Evolutionary conservation across 2,888 invertebrate species (phyloP).

Genomic region (Lithophane ornitopus): DNA sequence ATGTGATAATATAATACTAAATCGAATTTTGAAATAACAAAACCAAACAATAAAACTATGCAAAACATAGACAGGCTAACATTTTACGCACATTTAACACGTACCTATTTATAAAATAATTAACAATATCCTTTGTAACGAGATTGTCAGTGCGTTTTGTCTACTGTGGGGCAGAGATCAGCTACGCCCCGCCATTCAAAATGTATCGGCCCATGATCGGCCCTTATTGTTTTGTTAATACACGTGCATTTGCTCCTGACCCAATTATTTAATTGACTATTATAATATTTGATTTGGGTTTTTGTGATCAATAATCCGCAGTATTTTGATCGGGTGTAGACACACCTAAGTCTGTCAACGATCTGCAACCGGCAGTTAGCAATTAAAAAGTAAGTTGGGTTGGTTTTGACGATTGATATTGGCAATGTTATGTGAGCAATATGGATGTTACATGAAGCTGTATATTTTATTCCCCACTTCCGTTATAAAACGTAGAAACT

Average conservation of each 20-base stretch:
- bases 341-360: background rate
- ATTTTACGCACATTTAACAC: slow-evolving; percentile 10
- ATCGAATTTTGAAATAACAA: background rate
- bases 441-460: background rate
- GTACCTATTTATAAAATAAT: slow-evolving; percentile 51
- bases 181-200: slow-evolving; percentile 65
- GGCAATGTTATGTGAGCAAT: background rate
- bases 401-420: background rate
- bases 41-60: slow-evolving; percentile 8
- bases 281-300: slow-evolving; percentile 11
- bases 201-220: slow-evolving; percentile 70
- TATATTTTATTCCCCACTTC: background rate
- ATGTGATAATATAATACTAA: too few relatives aligned
- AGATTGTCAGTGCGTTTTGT: slow-evolving; percentile 67
- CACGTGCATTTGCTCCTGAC: slow-evolving; percentile 43
- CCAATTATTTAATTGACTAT: slow-evolving; percentile 38
- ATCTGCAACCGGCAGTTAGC: background rate
- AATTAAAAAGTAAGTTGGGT: background rate
- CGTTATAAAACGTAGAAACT: slow-evolving; percentile 19
- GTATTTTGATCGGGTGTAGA: background rate
- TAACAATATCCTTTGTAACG: slow-evolving; percentile 63
- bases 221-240: slow-evolving; percentile 61
- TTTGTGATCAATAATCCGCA: background rate
- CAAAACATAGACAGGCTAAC: slow-evolving; percentile 1
- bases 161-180: slow-evolving; percentile 68